These are phyloP conservation scores for Copidosoma floridanum DNA, from an alignment of 1,140 invertebrate species.

Conservation along the genomic window DNA sequence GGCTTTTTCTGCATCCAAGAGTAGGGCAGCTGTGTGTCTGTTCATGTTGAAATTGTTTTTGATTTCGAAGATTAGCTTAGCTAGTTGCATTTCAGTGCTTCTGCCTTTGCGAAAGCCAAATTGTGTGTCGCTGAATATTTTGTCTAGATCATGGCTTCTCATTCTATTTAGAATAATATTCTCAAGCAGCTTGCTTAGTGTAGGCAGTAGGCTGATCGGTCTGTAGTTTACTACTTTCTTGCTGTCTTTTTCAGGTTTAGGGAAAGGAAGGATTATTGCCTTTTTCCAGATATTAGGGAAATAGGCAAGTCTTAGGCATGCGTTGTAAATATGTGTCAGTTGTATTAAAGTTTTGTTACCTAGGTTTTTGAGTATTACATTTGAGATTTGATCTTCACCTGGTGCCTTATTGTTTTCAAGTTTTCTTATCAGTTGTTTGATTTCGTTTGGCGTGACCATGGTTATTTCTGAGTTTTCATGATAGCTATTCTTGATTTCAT, in stretches of 20 bases:
- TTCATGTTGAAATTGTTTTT: constrained; percentile 32
- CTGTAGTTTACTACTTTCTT: constrained; percentile 18
- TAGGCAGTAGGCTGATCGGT: constrained; percentile 19
- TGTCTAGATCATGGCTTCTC: background rate
- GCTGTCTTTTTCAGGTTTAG: constrained; percentile 46
- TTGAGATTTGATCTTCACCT: constrained; percentile 39
- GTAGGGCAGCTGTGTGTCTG: constrained; percentile 31
- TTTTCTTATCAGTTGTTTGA: constrained; percentile 26
- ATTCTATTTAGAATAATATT: constrained; percentile 15
- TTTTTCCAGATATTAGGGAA: constrained; percentile 45
- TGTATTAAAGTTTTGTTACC: constrained; percentile 35
- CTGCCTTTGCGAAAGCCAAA: background rate
- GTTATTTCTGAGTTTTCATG: too few species aligned
- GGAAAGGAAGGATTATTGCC: constrained; percentile 43
- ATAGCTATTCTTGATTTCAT: too few species aligned
- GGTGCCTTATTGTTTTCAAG: constrained; percentile 37
- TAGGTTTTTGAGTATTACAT: constrained; percentile 41
- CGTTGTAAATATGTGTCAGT: constrained; percentile 39
- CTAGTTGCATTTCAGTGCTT: constrained; percentile 10
- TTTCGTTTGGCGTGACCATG: constrained; percentile 21
- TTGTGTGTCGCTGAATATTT: constrained; percentile 13
- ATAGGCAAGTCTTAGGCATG: constrained; percentile 33
- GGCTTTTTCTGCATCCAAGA: constrained; percentile 44
- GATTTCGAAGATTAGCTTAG: too few species aligned
- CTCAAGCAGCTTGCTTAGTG: constrained; percentile 22